Conservation (phyloP, 2,888 invertebrate genomes). For the Amblyteles armatorius region DNA sequence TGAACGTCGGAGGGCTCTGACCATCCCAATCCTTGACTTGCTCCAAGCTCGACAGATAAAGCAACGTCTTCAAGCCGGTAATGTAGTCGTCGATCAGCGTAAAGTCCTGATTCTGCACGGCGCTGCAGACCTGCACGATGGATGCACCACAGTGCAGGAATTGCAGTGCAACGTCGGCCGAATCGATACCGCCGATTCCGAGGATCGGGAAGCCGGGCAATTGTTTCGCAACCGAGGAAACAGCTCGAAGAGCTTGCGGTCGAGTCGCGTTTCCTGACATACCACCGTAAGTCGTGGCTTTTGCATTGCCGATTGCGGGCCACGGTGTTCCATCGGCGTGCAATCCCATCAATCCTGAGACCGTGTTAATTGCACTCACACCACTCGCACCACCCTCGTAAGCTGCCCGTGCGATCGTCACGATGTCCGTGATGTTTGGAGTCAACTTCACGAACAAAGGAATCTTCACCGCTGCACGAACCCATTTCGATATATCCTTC, state of each 20-base stretch:
- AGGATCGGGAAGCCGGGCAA: conserved; percentile 96
- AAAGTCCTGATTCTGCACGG: conserved; percentile 99
- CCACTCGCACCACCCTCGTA: conserved; percentile 96
- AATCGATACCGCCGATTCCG: conserved; percentile 98
- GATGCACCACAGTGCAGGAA: conserved; percentile 97
- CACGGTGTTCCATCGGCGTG: conserved; percentile 93
- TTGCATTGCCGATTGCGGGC: conserved; percentile 94
- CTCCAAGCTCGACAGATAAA: conserved; percentile 92
- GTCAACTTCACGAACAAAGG: conserved; percentile 99
- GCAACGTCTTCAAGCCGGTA: conserved; percentile 93
- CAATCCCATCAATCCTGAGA: conserved; percentile 97
- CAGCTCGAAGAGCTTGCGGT: conserved; percentile 96
- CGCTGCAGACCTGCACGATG: conserved; percentile 97
- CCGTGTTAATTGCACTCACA: conserved; percentile 98
- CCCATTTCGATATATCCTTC: conserved; percentile 96
- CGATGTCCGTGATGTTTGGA: conserved; percentile 98
- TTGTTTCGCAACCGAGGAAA: conserved; percentile 94
- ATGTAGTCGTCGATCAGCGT: conserved; percentile 98
- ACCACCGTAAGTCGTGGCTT: conserved; percentile 97
- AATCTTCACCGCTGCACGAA: conserved; percentile 93
- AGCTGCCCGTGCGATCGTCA: conserved; percentile 95
- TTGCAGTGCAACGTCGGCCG: conserved; percentile 97
- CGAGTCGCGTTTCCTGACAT: conserved; percentile 97
- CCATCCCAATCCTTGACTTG: conserved; percentile 93
- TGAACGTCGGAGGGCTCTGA: conserved; percentile 95